Conservation (phyloP, 2,888 invertebrate genomes). For the Eupithecia inturbata region DNA sequence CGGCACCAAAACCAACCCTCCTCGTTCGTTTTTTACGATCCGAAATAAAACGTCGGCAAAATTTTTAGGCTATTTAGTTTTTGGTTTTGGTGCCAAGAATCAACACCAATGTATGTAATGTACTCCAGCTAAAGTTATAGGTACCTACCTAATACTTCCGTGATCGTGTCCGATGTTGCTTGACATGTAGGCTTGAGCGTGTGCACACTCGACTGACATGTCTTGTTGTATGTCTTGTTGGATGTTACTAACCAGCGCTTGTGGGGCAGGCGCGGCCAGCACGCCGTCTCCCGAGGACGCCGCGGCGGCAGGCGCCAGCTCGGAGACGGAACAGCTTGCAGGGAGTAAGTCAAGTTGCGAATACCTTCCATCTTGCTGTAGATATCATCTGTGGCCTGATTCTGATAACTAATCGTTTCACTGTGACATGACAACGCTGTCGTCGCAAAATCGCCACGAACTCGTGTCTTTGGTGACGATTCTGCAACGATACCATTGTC, state of each 20-base stretch:
- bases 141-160: not conserved
- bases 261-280: conserved; percentile 6
- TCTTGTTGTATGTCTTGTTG: conserved; percentile 19
- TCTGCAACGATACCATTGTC: not conserved
- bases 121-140: not conserved
- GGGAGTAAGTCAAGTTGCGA: not conserved
- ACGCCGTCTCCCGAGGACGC: not conserved
- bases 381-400: not conserved
- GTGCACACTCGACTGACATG: conserved; percentile 6
- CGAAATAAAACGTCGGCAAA: too few species aligned
- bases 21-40: too few species aligned
- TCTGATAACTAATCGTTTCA: not conserved
- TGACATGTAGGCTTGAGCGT: not conserved
- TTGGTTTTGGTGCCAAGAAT: not conserved
- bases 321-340: not conserved
- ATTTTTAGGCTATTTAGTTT: not conserved
- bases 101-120: not conserved
- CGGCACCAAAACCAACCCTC: too few species aligned
- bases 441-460: not conserved
- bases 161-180: conserved; percentile 4
- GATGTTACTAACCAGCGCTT: conserved; percentile 1
- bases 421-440: not conserved
- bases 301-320: not conserved
- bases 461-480: not conserved
- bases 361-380: not conserved